These are phyloP conservation scores for Odontothrips loti DNA, from an alignment of 2,888 invertebrate species.

Conservation along the genomic window DNA sequence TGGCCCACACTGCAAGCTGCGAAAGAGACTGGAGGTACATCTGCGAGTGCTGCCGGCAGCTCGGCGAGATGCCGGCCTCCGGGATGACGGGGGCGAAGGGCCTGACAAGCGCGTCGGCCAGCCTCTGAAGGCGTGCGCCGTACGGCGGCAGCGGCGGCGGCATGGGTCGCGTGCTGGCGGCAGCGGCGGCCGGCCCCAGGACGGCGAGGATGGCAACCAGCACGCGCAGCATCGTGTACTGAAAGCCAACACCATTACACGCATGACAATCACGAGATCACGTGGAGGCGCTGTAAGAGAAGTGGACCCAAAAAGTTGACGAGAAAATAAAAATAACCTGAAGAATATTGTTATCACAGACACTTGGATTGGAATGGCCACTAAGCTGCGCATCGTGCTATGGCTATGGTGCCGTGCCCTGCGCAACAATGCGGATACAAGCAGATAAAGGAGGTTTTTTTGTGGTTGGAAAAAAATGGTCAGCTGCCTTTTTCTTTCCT, in stretches of 20 bases:
- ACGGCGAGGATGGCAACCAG: background rate
- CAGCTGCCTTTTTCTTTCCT: background rate
- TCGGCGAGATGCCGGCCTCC: background rate
- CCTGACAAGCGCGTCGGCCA: background rate
- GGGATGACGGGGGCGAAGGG: background rate
- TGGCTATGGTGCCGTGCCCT: background rate
- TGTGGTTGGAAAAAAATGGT: background rate
- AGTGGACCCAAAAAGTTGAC: background rate
- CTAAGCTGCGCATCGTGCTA: background rate
- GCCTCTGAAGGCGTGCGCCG: background rate
- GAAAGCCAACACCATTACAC: background rate
- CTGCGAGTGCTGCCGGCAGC: slow-evolving; percentile 7
- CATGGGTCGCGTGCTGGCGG: background rate
- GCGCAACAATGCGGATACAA: background rate
- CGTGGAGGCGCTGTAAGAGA: background rate
- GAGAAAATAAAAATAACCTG: background rate
- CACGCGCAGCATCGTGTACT: background rate
- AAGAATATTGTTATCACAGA: background rate
- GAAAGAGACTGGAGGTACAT: background rate
- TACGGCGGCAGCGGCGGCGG: background rate
- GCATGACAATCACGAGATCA: background rate
- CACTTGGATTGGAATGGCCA: background rate
- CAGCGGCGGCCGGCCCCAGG: background rate
- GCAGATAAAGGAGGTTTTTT: background rate
- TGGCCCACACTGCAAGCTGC: slow-evolving; percentile 1